Evolutionary conservation across 2,888 invertebrate species (phyloP), one percentile per base, ranked within the genome.

Genomic region (Teleiodes luculella): DNA sequence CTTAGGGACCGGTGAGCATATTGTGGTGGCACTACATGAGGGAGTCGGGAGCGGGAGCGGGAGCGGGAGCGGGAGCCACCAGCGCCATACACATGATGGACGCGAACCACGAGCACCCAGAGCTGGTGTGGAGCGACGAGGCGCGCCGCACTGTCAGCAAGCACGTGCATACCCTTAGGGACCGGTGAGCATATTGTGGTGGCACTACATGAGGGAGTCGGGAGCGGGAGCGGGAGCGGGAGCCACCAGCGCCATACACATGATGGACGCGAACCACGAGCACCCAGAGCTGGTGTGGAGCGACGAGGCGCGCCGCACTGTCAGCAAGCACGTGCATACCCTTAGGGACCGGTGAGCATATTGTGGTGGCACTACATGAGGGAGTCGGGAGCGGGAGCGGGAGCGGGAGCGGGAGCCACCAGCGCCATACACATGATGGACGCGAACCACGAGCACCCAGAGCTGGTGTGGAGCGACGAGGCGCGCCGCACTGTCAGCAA

Each of bases 281-380:
- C 99, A 99, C 90, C 99, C 99, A 0, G 99, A 99, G 88, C 91
- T 99, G 41, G 98, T 99, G 73, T 99, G 99, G 99, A 96, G 97
- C 76, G 97, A 98, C 72, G 95, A 95, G 52, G 91, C 95, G 0
- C 91, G 97, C 62, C 91, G 91, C 48, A 91, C 92, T 65, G 96
- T 97, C 11, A 95, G 94, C 51, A 78, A 88, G 47, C 91, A 92
- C 35, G 91, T 98, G 14, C 90, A 92, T 1, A 91, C 91, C 54
- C 90, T 95, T 55, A 60, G 74, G 2, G 94, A 94, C 76, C 94
- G 94, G 95, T 96, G 76, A 81, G 90, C 33, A 14, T 24, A 20
- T n/a, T n/a, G n/a, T n/a, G n/a, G n/a, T n/a, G n/a, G n/a, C n/a
- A n/a, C n/a, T n/a, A n/a, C n/a, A n/a, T n/a, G n/a, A n/a, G n/a